A percentile compares a stretch with the other conserved stretches of the same genome.
These are phyloP conservation scores for Lagodon rhomboides DNA, from an alignment of 2,797 vertebrate species.

Conservation along the genomic window DNA sequence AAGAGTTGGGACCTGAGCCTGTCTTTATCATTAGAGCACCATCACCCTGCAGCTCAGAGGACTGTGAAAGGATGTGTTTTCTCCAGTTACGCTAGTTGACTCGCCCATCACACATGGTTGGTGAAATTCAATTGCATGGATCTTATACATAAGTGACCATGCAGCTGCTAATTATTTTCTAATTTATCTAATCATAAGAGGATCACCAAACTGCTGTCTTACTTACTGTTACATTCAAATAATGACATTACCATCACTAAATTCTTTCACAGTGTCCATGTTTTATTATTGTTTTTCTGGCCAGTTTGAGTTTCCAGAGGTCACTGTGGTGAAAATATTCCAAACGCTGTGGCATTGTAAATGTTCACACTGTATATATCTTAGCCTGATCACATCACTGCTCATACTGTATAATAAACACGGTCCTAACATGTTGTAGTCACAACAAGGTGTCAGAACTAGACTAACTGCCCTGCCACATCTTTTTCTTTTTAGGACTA, in stretches of 20 bases:
- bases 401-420: too few species aligned
- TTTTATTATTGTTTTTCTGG: background rate
- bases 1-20: background rate
- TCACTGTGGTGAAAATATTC: background rate
- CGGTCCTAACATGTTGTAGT: too few species aligned
- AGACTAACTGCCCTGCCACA: too few species aligned
- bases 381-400: too few species aligned
- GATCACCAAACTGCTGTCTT: background rate
- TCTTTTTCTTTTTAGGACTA: too few species aligned
- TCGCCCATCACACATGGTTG: background rate
- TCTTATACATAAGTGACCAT: background rate
- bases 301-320: background rate
- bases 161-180: background rate
- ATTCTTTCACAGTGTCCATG: background rate
- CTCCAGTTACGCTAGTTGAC: background rate
- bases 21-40: constrained; percentile 3
- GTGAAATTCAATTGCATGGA: background rate
- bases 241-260: background rate
- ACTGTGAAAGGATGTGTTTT: constrained; percentile 27
- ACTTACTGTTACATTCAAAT: too few species aligned
- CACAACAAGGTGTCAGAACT: too few species aligned
- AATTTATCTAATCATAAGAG: background rate
- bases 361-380: too few species aligned
- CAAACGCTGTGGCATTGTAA: too few species aligned
- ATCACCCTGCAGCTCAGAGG: constrained; percentile 4